Conservation (phyloP, 2,888 invertebrate species). For the Axea sp. region DNA sequence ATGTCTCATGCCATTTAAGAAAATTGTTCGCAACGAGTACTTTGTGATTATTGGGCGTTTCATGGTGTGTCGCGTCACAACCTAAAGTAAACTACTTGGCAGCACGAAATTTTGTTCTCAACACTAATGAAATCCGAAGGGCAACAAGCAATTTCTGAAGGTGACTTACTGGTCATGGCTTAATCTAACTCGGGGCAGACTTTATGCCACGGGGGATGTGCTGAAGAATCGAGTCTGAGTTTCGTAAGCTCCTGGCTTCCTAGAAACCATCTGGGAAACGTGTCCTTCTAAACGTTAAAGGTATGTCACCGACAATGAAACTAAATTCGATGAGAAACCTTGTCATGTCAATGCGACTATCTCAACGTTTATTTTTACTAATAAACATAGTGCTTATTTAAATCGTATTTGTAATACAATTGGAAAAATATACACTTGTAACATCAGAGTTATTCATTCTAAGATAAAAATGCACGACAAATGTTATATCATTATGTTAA, state of each 20-base stretch:
- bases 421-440: no score
- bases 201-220: slow-evolving; percentile 69
- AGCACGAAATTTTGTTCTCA: slow-evolving; percentile 71
- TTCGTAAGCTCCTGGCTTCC: slow-evolving; percentile 70
- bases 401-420: no score
- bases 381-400: not conserved
- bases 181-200: slow-evolving; percentile 76
- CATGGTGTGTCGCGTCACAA: slow-evolving; percentile 32
- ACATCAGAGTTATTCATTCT: no score
- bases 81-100: slow-evolving; percentile 66
- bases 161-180: slow-evolving; percentile 76
- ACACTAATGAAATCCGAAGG: slow-evolving; percentile 77
- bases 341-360: slow-evolving; percentile 68
- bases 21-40: slow-evolving; percentile 38
- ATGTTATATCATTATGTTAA: no score
- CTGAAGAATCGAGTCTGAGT: slow-evolving; percentile 63
- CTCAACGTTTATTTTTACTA: no score
- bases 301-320: slow-evolving; percentile 76
- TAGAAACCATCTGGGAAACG: slow-evolving; percentile 75
- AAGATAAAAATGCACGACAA: no score
- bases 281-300: slow-evolving; percentile 72
- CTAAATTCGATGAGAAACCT: slow-evolving; percentile 74
- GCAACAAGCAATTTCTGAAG: slow-evolving; percentile 76
- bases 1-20: slow-evolving; percentile 13
- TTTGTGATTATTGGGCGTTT: slow-evolving; percentile 51